These are phyloP conservation scores for Gasterosteus nipponicus DNA, from an alignment of 2,113 vertebrate genomes.

Conservation along the genomic window DNA sequence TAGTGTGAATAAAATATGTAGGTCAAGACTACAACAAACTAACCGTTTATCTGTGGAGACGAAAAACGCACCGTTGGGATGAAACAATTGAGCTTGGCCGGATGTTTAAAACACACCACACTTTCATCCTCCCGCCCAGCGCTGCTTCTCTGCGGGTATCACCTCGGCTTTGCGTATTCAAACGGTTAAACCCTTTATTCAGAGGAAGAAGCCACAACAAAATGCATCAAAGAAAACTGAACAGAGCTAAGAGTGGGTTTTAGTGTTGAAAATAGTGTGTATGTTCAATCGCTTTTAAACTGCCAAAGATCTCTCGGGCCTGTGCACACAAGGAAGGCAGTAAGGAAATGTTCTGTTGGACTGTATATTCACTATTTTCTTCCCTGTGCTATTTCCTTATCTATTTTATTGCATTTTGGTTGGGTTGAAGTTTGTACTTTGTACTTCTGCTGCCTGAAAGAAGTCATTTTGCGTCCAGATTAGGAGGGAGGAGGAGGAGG, in stretches of 20 bases:
- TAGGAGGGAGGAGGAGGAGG: constrained; percentile 16
- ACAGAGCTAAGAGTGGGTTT: constrained; percentile 14
- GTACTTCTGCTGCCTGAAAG: constrained; percentile 40
- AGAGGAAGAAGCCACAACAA: neutral
- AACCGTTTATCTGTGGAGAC: neutral
- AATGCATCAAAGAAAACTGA: neutral
- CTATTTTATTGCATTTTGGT: constrained; percentile 26
- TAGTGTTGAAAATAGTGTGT: constrained; percentile 3
- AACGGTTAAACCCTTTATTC: constrained; percentile 2
- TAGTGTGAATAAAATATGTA: neutral
- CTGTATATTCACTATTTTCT: constrained; percentile 9
- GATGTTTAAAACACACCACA: neutral
- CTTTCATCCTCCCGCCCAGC: neutral
- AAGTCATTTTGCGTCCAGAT: constrained; percentile 54
- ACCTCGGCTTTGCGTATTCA: neutral
- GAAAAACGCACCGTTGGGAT: neutral
- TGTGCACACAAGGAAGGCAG: constrained; percentile 13
- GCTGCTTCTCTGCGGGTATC: neutral
- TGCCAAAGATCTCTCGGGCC: constrained; percentile 20
- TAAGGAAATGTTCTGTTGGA: constrained; percentile 10
- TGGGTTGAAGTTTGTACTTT: constrained; percentile 21
- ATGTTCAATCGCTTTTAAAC: constrained; percentile 13
- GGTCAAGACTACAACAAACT: neutral
- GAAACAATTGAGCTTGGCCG: neutral
- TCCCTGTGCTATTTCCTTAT: neutral